Percentiles rank a stretch among this genome's conserved stretches.
Conservation (phyloP, 2,113 vertebrate genomes). For the Anser brachyrhynchus region DNA sequence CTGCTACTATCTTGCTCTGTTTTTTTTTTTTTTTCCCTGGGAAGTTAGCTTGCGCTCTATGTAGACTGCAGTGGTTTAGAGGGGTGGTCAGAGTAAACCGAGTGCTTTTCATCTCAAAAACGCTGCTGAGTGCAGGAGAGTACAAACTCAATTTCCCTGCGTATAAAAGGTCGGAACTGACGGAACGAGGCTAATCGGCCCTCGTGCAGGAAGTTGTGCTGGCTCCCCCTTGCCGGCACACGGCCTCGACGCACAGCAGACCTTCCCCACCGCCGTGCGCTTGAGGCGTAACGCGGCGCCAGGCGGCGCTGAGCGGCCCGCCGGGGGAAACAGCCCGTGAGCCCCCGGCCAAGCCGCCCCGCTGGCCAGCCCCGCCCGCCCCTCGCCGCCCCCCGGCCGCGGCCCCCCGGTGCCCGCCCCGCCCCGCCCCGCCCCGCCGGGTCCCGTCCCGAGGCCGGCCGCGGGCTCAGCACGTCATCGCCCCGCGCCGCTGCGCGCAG, state of each 20-base stretch:
- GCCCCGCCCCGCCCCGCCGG: neutral
- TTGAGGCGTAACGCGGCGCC: too few species aligned
- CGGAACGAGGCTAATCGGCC: fast-evolving
- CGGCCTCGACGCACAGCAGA: too few species aligned
- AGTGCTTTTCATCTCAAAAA: neutral
- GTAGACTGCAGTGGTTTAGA: neutral
- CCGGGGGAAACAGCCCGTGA: too few species aligned
- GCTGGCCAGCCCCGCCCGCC: too few species aligned
- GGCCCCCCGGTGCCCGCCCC: too few species aligned
- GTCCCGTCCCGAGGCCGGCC: too few species aligned
- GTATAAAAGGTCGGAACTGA: neutral
- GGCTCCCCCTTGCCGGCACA: too few species aligned
- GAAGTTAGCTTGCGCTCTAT: neutral
- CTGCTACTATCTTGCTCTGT: neutral
- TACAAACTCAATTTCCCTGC: fast-evolving
- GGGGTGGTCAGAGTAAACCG: neutral
- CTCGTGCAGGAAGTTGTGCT: neutral
- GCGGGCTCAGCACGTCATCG: neutral
- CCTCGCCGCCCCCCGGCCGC: too few species aligned
- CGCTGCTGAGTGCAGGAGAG: neutral
- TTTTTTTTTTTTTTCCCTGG: neutral
- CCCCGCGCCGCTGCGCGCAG: neutral
- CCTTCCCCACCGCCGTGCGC: too few species aligned
- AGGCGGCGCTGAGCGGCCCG: too few species aligned
- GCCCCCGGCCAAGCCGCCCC: too few species aligned